Percentiles rank a stretch among this genome's conserved stretches.
Evolutionary conservation across 2,797 vertebrate species (phyloP).

Genomic region (Cyprinella venusta): DNA sequence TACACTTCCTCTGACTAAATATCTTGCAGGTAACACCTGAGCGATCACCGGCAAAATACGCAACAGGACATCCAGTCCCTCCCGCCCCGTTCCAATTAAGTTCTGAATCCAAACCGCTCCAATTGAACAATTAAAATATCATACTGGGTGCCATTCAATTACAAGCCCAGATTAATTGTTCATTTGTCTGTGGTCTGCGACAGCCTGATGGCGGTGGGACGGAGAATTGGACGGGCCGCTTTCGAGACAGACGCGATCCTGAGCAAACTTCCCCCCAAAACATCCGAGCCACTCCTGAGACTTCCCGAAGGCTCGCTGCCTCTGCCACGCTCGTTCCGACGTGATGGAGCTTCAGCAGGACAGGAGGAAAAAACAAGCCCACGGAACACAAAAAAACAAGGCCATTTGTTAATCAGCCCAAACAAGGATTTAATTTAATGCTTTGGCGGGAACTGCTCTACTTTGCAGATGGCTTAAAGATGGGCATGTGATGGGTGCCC

Average conservation of each 20-base stretch:
- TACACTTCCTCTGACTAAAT: conserved; percentile 11
- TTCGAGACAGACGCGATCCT: conserved; percentile 62
- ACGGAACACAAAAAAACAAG: conserved; percentile 77
- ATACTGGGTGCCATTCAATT: conserved; percentile 80
- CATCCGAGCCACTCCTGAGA: conserved; percentile 57
- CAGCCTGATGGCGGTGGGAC: conserved; percentile 63
- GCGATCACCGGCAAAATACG: conserved; percentile 42
- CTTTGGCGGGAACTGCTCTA: conserved; percentile 79
- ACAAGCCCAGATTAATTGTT: conserved; percentile 79
- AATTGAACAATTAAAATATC: conserved; percentile 83
- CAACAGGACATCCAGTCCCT: conserved; percentile 49
- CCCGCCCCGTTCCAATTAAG: conserved; percentile 69
- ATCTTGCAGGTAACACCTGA: conserved; percentile 39
- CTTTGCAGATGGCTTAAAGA: conserved; percentile 85
- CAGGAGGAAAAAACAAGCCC: conserved; percentile 61
- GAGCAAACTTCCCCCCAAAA: conserved; percentile 57
- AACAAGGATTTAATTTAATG: conserved; percentile 86
- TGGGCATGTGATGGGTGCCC: conserved; percentile 78
- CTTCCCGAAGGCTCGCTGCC: conserved; percentile 51
- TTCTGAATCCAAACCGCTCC: conserved; percentile 79
- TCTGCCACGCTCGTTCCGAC: conserved; percentile 47
- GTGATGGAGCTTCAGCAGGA: conserved; percentile 48
- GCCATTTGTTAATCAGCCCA: conserved; percentile 87
- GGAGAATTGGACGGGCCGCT: conserved; percentile 63
- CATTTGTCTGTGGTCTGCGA: conserved; percentile 72